Evolutionary conservation across 2,888 invertebrate species (phyloP).

Genomic region (Cephonodes hylas): DNA sequence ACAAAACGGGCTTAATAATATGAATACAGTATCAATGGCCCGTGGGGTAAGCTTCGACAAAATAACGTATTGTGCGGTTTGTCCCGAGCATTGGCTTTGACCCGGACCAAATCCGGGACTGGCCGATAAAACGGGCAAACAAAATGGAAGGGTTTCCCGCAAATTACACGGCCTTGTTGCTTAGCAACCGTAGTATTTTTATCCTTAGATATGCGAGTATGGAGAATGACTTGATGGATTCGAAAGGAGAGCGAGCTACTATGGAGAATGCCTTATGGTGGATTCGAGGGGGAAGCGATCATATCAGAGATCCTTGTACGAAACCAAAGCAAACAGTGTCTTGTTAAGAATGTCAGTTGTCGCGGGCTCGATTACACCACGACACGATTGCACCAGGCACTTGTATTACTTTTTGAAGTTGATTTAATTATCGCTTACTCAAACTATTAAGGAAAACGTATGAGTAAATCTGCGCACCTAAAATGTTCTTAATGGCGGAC

Average conservation of each 20-base stretch:
- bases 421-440: too few species aligned
- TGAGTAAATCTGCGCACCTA: too few species aligned
- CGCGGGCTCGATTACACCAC: too few species aligned
- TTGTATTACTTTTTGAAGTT: too few species aligned
- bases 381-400: too few species aligned
- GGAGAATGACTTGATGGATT: not conserved
- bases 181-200: not conserved
- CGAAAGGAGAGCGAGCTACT: not conserved
- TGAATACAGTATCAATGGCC: not conserved
- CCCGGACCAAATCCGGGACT: conserved; percentile 6
- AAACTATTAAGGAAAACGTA: too few species aligned
- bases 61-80: conserved; percentile 6
- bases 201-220: not conserved
- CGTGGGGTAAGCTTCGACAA: not conserved
- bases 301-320: too few species aligned
- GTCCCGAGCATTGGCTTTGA: not conserved
- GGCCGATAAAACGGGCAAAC: conserved; percentile 18
- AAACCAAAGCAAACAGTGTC: too few species aligned
- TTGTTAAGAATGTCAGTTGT: too few species aligned
- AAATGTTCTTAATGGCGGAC: too few species aligned
- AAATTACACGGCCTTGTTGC: not conserved
- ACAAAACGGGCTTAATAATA: not conserved
- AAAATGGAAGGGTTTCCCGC: conserved; percentile 18
- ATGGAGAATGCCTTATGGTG: not conserved
- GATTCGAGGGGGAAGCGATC: not conserved